These are phyloP conservation scores for Alosa sapidissima DNA, from an alignment of 2,797 vertebrate species.

Conservation along the genomic window DNA sequence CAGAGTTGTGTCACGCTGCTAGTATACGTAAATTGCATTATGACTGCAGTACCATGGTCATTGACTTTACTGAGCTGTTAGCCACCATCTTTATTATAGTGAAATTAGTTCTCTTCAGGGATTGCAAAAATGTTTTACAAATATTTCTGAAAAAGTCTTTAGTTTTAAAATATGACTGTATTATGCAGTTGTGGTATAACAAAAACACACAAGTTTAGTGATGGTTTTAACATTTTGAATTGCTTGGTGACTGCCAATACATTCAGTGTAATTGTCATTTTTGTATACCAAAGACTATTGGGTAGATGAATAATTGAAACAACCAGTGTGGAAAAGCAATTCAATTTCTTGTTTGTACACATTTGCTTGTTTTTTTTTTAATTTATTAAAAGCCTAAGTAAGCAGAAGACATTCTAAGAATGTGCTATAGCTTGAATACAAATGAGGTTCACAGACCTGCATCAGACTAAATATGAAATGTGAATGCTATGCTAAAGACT, in stretches of 20 bases:
- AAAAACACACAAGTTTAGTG: not conserved
- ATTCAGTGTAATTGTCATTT: not conserved
- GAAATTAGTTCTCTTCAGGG: not conserved
- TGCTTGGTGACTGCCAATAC: not conserved
- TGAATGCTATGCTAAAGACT: conserved; percentile 37
- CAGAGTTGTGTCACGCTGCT: not conserved
- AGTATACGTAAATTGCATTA: not conserved
- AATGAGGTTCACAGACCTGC: not conserved
- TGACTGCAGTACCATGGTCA: not conserved
- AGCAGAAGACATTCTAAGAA: conserved; percentile 20
- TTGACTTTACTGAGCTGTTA: not conserved
- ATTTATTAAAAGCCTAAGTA: conserved; percentile 13
- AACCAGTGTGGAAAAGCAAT: conserved; percentile 5
- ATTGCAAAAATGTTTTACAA: not conserved
- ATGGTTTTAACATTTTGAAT: conserved; percentile 2
- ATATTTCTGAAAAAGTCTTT: not conserved
- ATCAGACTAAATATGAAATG: conserved; percentile 32
- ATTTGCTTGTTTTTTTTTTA: not conserved
- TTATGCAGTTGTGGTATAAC: not conserved
- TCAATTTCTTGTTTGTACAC: conserved; percentile 6
- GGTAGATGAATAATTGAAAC: conserved; percentile 6
- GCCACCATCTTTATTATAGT: not conserved
- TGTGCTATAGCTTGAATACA: conserved; percentile 7
- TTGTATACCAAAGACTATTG: not conserved
- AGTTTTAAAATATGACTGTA: not conserved